These are phyloP conservation scores for Trachelus tabidus DNA, from an alignment of 2,888 invertebrate genomes.

Conservation along the genomic window DNA sequence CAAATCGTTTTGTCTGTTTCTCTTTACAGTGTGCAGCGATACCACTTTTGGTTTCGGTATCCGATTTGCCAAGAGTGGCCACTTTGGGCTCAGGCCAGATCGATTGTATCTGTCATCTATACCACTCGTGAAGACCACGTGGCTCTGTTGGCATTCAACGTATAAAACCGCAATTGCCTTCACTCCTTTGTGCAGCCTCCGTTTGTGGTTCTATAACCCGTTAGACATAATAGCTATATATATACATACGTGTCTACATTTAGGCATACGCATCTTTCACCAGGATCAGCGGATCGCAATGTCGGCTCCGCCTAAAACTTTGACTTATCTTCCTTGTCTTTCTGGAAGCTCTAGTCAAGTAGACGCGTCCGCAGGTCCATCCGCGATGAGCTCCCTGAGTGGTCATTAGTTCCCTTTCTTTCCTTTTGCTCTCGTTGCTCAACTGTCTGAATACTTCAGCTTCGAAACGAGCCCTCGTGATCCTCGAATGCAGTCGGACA, in stretches of 20 bases:
- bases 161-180: not conserved
- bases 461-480: not conserved
- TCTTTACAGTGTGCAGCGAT: constrained; percentile 14
- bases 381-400: not conserved
- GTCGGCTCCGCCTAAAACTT: not conserved
- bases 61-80: not conserved
- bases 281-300: not conserved
- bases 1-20: constrained; percentile 28
- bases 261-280: not conserved
- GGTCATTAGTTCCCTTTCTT: not conserved
- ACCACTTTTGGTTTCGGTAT: constrained; percentile 7
- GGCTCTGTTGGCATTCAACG: not conserved
- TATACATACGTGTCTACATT: not conserved
- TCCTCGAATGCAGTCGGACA: not conserved
- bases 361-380: not conserved
- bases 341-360: not conserved
- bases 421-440: not conserved
- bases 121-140: not conserved
- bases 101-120: not conserved
- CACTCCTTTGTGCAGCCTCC: not conserved
- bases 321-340: not conserved
- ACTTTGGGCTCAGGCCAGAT: not conserved
- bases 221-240: not conserved
- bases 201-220: not conserved
- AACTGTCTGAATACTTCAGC: not conserved